Base-by-base conservation (phyloP, 2,888 invertebrate genomes). In the Athripsodes cinereus region DNA sequence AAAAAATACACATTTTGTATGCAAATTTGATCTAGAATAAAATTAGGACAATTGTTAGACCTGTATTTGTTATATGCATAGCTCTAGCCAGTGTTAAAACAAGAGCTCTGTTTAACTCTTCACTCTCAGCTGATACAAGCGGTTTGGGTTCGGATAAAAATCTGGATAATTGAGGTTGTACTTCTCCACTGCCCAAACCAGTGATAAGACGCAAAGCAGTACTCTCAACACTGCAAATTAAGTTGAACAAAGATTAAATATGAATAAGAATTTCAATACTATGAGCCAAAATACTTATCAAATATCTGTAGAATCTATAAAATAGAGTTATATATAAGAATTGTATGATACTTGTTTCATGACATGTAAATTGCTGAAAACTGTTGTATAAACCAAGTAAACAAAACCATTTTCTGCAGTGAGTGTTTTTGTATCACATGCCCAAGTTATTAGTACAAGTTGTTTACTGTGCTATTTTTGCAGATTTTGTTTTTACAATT, bases 141-240 rank as follows among this genome's bases (percentile, higher is more conserved):
- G 92, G 88, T 74, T 96, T 96, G 0, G 91, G 90, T 67, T 96
- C 96, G 16, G 87, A 88, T n/a, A 94, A 84, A 67, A 93, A 91
- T 44, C 95, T 81, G 0, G 95, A 93, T 65, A 96, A 81, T 72
- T 96, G 96, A 1, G 95, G 88, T 69, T 96, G 96, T 0, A 97
- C 93, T 69, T 96, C 96, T 0, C 92, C 88, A 65, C 92, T 94
- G n/a, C 95, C 95, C 57, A 96, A 77, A 54, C 94, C 92, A 16
- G 88, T 91, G 60, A 94, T 92, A 55, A 94, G 74, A 2, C 93
- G 83, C 40, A 94, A 76, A 0, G 93, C 92, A 0, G 93, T 92
- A 65, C 90, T 92, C 75, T 94, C 94, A 63, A 93, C 90, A 71
- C 92, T 86, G 69, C 40, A 66, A 61, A 55, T 16, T 26, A 26